phyloP scores from a whole-genome alignment of 1,140 invertebrate species.

The Drosophila watanabei region DNA sequence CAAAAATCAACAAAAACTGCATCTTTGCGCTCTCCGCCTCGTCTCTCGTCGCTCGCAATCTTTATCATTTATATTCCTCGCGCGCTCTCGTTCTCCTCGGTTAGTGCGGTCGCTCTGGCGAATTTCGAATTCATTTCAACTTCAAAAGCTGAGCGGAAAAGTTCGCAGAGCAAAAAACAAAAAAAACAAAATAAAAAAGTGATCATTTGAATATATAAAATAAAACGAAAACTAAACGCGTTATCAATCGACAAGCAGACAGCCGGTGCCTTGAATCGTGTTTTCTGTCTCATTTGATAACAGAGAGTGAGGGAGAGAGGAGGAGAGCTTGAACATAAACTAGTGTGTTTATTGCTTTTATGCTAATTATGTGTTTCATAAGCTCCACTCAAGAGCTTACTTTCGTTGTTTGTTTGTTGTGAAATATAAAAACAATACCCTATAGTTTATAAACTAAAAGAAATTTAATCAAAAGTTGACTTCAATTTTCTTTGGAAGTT shows the following conservation, averaged over 20 bases:
- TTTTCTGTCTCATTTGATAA: slow-evolving; percentile 27
- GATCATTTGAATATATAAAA: slow-evolving; percentile 22
- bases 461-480: neutral
- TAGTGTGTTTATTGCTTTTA: slow-evolving; percentile 10
- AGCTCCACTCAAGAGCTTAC: slow-evolving; percentile 19
- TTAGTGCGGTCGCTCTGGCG: slow-evolving; percentile 34
- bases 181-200: no score
- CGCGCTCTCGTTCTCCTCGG: slow-evolving; percentile 9
- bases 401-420: slow-evolving; percentile 19
- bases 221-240: neutral
- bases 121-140: slow-evolving; percentile 62
- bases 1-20: slow-evolving; percentile 68
- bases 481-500: neutral
- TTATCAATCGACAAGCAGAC: slow-evolving; percentile 31
- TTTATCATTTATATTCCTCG: neutral
- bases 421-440: slow-evolving; percentile 14
- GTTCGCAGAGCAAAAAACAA: slow-evolving; percentile 30
- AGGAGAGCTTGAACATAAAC: slow-evolving; percentile 1
- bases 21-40: slow-evolving; percentile 26
- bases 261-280: slow-evolving; percentile 21
- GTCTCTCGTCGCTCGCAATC: slow-evolving; percentile 11
- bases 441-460: neutral
- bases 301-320: neutral
- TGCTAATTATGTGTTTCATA: slow-evolving; percentile 38
- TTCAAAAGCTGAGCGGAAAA: slow-evolving; percentile 70